These are phyloP conservation scores for Agrochola litura DNA, from an alignment of 2,888 invertebrate genomes.

Conservation along the genomic window DNA sequence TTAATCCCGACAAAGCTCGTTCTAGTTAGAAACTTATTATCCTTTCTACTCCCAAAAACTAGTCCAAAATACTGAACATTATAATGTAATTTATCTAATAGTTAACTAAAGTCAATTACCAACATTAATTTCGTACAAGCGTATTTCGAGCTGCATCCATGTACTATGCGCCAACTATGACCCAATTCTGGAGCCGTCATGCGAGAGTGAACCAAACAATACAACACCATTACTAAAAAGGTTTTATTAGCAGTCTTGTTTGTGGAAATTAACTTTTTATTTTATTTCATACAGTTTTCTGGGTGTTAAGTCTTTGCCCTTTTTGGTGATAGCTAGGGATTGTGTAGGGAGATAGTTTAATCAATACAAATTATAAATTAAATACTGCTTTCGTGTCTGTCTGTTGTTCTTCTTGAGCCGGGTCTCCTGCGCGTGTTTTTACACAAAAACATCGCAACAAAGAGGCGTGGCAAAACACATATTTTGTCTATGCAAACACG, in stretches of 20 bases:
- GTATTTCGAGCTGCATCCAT: constrained; percentile 36
- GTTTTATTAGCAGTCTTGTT: constrained; percentile 72
- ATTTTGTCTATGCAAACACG: no score
- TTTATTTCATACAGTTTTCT: constrained; percentile 20
- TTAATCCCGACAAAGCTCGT: neutral
- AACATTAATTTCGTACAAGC: constrained; percentile 70
- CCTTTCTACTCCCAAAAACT: constrained; percentile 25
- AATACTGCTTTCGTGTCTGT: neutral
- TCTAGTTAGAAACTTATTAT: neutral
- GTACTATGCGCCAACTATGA: constrained; percentile 61
- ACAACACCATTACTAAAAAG: constrained; percentile 73
- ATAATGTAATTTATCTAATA: constrained; percentile 69
- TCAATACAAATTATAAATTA: neutral
- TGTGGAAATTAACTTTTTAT: constrained; percentile 28
- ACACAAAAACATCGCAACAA: no score
- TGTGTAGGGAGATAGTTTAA: neutral
- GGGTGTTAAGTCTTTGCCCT: neutral
- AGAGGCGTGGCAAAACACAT: no score
- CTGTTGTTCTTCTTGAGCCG: no score
- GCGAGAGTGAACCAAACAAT: constrained; percentile 72
- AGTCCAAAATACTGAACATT: constrained; percentile 27
- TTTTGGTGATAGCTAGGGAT: neutral
- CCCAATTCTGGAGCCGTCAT: constrained; percentile 57
- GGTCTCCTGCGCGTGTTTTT: no score
- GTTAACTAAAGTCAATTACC: constrained; percentile 71